Evolutionary conservation across 2,888 invertebrate species (phyloP), one percentile per base, ranked within the genome.

Genomic region (Nomada flava): DNA sequence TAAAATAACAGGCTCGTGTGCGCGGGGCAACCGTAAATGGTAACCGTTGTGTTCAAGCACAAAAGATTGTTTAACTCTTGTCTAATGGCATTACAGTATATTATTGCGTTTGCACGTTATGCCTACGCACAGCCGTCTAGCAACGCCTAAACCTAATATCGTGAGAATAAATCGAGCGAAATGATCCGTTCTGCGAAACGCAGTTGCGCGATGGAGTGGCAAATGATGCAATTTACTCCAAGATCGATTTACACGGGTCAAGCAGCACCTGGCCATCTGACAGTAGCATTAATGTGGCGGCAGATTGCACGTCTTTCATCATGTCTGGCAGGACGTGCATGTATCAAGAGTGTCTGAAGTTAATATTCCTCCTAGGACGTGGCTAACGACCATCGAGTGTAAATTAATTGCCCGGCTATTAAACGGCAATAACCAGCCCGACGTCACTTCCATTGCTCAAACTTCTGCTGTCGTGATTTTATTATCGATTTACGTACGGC

Each of bases 201-300:
- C 85, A 79, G 80, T 81, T 71, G 79, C 76, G 80, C 83, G 85
- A 86, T 89, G 83, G 87, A 83, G 82, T 88, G 84, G 86, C 87
- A 90, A 90, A 89, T 84, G 88, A 90, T 82, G 89, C 88, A 90
- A 89, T 90, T 86, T 89, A 76, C 85, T 84, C 83, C 75, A 83
- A 88, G 88, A 88, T 88, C 88, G 88, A 88, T 88, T 87, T 86
- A 87, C 84, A 84, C 84, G 87, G 82, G 85, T 86, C 86, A 87
- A 86, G 85, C 87, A 84, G 79, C 84, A 90, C 86, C 85, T 85
- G 85, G 87, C 70, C 83, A 83, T 83, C 82, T 86, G 89, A 87
- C 86, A 84, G 86, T 84, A 65, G 82, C 87, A 85, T 85, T 86
- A 86, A 81, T 80, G 83, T 72, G 76, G 78, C 85, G 71, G 89